These are phyloP conservation scores for Xanthia togata DNA, from an alignment of 2,888 invertebrate genomes.

Conservation along the genomic window DNA sequence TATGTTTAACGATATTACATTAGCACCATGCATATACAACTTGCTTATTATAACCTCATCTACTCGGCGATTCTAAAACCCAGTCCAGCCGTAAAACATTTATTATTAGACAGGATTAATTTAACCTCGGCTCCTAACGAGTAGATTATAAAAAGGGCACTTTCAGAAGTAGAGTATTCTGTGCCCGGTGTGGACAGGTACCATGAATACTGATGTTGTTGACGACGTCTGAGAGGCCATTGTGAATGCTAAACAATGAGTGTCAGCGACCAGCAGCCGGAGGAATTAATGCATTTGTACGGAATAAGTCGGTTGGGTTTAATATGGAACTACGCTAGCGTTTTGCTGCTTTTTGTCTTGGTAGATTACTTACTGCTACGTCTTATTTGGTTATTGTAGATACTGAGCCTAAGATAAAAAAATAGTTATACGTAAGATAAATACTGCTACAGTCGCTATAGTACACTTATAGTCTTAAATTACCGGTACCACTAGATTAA, in stretches of 20 bases:
- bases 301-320: not conserved
- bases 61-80: constrained; percentile 3
- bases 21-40: not conserved
- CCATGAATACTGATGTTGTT: constrained; percentile 54
- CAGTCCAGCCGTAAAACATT: constrained; percentile 31
- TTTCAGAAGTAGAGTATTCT: constrained; percentile 11
- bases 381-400: not conserved
- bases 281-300: constrained; percentile 1
- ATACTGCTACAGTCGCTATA: not conserved
- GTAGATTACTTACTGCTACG: not conserved
- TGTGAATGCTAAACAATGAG: constrained; percentile 51
- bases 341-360: not conserved
- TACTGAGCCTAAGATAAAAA: not conserved
- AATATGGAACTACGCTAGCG: not conserved
- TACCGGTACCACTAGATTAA: not conserved
- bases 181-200: constrained; percentile 15
- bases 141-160: constrained; percentile 33
- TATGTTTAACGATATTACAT: not conserved
- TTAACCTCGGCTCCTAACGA: constrained; percentile 22
- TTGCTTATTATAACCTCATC: constrained; percentile 7
- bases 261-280: constrained; percentile 17
- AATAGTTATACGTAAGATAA: not conserved
- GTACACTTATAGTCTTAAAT: not conserved
- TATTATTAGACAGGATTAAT: constrained; percentile 26
- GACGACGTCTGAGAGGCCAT: constrained; percentile 29